phyloP scores from a whole-genome alignment of 2,888 invertebrate genomes.

The Mythimna ferrago region DNA sequence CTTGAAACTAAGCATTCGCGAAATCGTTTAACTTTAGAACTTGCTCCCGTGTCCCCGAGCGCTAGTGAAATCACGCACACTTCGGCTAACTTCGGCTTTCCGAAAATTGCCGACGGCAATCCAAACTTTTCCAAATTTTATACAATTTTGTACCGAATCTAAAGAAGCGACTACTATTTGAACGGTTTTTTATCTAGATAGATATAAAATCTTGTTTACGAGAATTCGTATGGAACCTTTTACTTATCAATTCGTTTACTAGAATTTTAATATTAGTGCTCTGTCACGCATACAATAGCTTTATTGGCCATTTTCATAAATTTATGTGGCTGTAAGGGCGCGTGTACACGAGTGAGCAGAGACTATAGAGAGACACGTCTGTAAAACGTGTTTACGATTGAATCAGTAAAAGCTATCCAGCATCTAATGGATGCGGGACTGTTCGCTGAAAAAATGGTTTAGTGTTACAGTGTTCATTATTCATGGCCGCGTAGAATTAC shows the following conservation, averaged over 20 bases:
- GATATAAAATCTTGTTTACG: constrained; percentile 51
- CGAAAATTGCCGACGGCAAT: constrained; percentile 39
- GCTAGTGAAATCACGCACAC: constrained; percentile 31
- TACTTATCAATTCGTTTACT: constrained; percentile 50
- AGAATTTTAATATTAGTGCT: constrained; percentile 44
- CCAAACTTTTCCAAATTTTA: constrained; percentile 22
- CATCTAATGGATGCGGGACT: constrained; percentile 28
- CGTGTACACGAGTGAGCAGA: constrained; percentile 26
- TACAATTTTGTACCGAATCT: constrained; percentile 15
- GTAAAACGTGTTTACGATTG: constrained; percentile 36
- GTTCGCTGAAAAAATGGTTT: constrained; percentile 30
- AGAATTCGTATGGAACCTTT: constrained; percentile 35
- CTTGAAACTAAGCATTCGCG: constrained; percentile 47
- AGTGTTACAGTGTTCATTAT: constrained; percentile 24
- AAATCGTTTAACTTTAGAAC: constrained; percentile 45
- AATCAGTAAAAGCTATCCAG: constrained; percentile 45
- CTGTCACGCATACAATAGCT: constrained; percentile 54
- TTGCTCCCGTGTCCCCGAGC: constrained; percentile 9
- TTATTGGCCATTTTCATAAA: constrained; percentile 53
- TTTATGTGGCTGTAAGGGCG: constrained; percentile 46
- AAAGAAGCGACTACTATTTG: constrained; percentile 13
- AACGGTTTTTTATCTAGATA: constrained; percentile 46
- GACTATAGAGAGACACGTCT: constrained; percentile 5
- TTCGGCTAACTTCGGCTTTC: constrained; percentile 36
- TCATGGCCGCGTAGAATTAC: constrained; percentile 16